Conservation (phyloP, 2,888 invertebrate genomes). For the Odontocerum albicorne region DNA sequence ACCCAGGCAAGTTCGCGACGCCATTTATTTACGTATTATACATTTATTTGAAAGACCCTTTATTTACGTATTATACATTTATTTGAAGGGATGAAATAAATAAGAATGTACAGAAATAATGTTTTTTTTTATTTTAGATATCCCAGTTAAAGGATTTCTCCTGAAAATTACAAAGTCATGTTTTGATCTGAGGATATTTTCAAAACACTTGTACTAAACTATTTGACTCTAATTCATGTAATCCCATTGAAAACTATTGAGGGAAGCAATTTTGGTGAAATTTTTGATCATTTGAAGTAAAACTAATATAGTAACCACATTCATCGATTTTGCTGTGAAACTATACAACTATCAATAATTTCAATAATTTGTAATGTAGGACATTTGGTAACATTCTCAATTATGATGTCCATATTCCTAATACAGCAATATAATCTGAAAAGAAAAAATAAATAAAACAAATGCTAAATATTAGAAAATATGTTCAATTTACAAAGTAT, state of each 20-base stretch:
- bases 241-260: slow-evolving; percentile 5
- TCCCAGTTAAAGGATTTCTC: slow-evolving; percentile 2
- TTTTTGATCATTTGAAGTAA: slow-evolving; percentile 2
- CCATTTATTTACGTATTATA: too few relatives aligned
- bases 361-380: slow-evolving; percentile 1
- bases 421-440: slow-evolving; percentile 5
- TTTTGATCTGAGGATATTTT: slow-evolving; percentile 11
- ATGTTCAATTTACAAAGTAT: too few relatives aligned
- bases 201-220: slow-evolving; percentile 2
- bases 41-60: too few relatives aligned
- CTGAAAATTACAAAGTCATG: slow-evolving; percentile 1
- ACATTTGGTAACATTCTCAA: slow-evolving; percentile 2
- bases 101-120: too few relatives aligned
- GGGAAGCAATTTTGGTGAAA: neutral
- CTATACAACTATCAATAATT: neutral
- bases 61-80: too few relatives aligned
- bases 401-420: neutral
- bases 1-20: too few relatives aligned
- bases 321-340: slow-evolving; percentile 2
- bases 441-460: too few relatives aligned
- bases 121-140: neutral
- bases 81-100: too few relatives aligned
- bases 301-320: neutral
- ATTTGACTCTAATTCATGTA: neutral
- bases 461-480: neutral